A percentile compares a stretch with the other conserved stretches of the same genome.
These are phyloP conservation scores for Sebastes ruberrimus DNA, from an alignment of 2,797 vertebrate genomes.

Conservation along the genomic window DNA sequence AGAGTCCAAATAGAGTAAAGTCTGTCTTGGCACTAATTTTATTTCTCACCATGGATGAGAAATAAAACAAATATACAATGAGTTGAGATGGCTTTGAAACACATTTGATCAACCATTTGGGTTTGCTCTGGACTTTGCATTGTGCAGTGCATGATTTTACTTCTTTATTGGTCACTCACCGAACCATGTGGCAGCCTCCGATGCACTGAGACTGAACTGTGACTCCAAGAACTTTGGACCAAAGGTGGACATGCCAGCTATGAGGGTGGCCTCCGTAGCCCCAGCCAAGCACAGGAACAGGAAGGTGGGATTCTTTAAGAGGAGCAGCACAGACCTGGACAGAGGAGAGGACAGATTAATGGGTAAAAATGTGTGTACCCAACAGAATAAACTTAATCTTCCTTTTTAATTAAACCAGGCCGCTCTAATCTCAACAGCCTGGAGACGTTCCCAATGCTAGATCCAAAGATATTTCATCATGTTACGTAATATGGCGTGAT, in stretches of 20 bases:
- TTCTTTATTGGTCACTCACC: constrained; percentile 79
- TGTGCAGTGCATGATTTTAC: neutral
- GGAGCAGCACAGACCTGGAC: constrained; percentile 88
- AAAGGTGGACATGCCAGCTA: constrained; percentile 95
- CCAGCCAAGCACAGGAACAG: constrained; percentile 93
- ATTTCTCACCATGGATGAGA: neutral
- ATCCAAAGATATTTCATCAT: neutral
- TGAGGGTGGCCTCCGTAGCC: constrained; percentile 92
- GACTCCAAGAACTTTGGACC: constrained; percentile 96
- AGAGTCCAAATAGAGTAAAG: neutral
- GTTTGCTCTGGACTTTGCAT: neutral
- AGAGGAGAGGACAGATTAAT: neutral
- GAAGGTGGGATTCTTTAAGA: constrained; percentile 93
- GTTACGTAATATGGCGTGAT: constrained; percentile 24
- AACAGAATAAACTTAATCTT: neutral
- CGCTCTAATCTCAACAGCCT: constrained; percentile 10
- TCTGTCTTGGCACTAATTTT: neutral
- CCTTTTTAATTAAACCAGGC: constrained; percentile 37
- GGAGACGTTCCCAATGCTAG: neutral
- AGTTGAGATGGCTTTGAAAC: neutral
- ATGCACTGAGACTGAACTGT: constrained; percentile 96
- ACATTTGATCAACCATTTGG: neutral
- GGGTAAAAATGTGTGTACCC: too few species aligned
- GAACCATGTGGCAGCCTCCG: constrained; percentile 92
- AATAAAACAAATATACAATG: neutral